phyloP scores from a whole-genome alignment of 2,113 vertebrate genomes.

The Uropsilus gracilis region DNA sequence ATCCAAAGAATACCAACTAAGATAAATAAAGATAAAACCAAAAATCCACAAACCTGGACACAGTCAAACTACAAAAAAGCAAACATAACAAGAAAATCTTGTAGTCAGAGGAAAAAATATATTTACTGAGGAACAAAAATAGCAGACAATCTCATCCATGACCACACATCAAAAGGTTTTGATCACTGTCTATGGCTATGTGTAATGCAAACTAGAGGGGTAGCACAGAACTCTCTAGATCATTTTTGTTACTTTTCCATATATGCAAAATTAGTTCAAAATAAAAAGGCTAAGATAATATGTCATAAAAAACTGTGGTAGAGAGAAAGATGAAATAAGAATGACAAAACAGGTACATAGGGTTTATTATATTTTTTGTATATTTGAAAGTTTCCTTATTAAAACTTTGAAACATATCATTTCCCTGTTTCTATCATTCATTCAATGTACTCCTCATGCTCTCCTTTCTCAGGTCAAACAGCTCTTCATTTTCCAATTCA shows the following conservation, averaged over 20 bases:
- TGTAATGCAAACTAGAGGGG: not conserved
- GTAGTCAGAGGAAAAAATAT: not conserved
- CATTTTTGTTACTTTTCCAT: not conserved
- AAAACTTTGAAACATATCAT: not conserved
- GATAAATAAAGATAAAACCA: slow-evolving; percentile 31
- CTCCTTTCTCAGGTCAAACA: not conserved
- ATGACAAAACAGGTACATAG: not conserved
- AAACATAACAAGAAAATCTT: slow-evolving; percentile 15
- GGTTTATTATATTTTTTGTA: not conserved
- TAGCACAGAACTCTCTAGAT: not conserved
- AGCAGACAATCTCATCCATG: not conserved
- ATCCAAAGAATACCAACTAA: slow-evolving; percentile 11
- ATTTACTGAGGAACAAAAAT: not conserved
- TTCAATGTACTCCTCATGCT: not conserved
- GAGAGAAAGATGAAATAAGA: not conserved
- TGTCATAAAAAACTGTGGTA: not conserved
- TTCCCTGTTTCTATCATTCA: not conserved
- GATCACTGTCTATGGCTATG: not conserved
- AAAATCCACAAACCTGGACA: not conserved
- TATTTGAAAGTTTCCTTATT: not conserved
- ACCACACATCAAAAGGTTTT: not conserved
- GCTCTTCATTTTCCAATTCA: not conserved
- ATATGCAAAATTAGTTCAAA: slow-evolving; percentile 33
- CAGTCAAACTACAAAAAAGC: slow-evolving; percentile 1
- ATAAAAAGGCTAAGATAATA: not conserved